phyloP scores from a whole-genome alignment of 2,888 invertebrate genomes.

The Coenonympha glycerion region DNA sequence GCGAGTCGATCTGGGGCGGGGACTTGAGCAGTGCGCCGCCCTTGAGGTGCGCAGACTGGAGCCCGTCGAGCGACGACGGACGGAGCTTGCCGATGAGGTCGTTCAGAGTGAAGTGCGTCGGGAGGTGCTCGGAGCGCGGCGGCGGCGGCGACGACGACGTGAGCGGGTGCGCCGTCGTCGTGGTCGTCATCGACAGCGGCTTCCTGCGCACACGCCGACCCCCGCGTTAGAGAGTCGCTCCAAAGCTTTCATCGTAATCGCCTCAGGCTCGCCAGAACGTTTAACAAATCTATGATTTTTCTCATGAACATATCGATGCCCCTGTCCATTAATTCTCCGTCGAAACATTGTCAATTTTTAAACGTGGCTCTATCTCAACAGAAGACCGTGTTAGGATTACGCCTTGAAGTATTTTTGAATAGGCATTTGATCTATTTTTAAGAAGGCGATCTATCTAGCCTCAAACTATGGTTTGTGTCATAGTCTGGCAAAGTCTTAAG shows the following conservation, averaged over 20 bases:
- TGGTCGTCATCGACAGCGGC: conserved; percentile 74
- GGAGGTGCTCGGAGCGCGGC: conserved; percentile 72
- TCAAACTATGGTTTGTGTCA: no score
- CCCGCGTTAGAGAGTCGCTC: conserved; percentile 56
- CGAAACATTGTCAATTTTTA: no score
- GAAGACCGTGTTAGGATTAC: no score
- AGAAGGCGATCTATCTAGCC: no score
- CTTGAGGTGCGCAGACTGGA: conserved; percentile 68
- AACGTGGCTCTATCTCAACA: no score
- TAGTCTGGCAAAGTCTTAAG: background rate
- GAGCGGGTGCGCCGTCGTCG: conserved; percentile 74
- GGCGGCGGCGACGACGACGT: conserved; percentile 75
- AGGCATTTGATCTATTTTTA: no score
- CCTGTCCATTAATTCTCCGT: no score
- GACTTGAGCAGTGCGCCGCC: conserved; percentile 67
- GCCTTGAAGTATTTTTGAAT: no score
- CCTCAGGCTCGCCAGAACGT: conserved; percentile 7
- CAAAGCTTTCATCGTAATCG: conserved; percentile 18
- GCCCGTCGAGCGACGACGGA: conserved; percentile 68
- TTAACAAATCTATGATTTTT: background rate
- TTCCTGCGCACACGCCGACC: conserved; percentile 64
- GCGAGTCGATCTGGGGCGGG: conserved; percentile 77
- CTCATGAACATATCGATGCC: no score
- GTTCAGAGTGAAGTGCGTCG: conserved; percentile 72
- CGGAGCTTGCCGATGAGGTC: conserved; percentile 75